Evolutionary conservation across 2,113 vertebrate genomes (phyloP), one percentile per base, ranked within the genome.

Genomic region (Onychorhynchus coronatus): DNA sequence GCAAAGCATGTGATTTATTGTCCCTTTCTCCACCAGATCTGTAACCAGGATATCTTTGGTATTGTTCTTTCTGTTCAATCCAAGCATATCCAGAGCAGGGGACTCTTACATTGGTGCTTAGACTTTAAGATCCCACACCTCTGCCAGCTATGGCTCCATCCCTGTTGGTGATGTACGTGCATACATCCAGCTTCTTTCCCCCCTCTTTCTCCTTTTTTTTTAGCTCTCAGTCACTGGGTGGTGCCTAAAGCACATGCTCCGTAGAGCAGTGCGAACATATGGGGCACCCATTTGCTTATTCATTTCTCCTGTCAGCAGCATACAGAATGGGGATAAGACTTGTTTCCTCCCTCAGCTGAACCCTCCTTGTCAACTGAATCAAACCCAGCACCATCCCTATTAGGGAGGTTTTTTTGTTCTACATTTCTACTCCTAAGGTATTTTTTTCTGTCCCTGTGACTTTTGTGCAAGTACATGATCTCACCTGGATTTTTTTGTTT

Each of bases 261-360:
- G 35, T 28, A 66, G 68, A 95, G 91, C 88, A 78, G 77, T 13
- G 3, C 4, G 61, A 95, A 89, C 91, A 96, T 92, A 96, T 89
- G 92, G 91, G 88, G 76, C 92, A 95, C 92, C 70, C 86, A 84
- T 93, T 96, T 92, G 88, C 95, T 97, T 92, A 93, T 90, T 96
- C 93, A 92, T 86, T 83, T 93, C 93, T 94, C 33, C 90, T 93
- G 68, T 87, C 90, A 96, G 95, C 73, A 16, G 22, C 53, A 52
- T 15, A 44, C 55, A 92, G 79, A 88, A 79, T 28, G 52, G 85
- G 56, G 83, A 90, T 6, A 77, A 61, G 75, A 81, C 44, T 77
- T 30, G 14, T 56, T 88, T 84, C 61, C 58, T 95, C 28, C 68
- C 67, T 91, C 55, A 75, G 50, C 85, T 88, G 66, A 73, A 63